Percentiles rank a stretch among this genome's conserved stretches.
These are phyloP conservation scores for Cliona cf. orientalis DNA, from an alignment of 37 sponge, comb jelly and placozoan species.

Conservation along the genomic window DNA sequence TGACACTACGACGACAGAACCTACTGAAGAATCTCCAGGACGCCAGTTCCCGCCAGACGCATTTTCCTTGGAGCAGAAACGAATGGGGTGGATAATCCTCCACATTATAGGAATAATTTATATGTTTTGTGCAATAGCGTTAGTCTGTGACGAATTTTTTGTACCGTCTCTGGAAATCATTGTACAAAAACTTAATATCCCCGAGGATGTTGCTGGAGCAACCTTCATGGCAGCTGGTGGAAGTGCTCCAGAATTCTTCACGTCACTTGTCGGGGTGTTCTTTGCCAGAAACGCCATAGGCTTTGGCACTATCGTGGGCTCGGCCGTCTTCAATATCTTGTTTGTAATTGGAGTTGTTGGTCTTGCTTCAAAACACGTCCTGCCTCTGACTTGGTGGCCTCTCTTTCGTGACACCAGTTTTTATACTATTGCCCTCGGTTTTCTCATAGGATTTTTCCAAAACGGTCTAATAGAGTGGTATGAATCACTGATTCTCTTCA, in stretches of 20 bases:
- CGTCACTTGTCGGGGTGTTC: neutral
- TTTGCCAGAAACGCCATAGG: neutral
- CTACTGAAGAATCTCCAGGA: too few relatives aligned
- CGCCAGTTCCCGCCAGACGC: neutral
- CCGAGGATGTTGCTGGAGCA: neutral
- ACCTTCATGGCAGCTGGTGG: conserved; percentile 1
- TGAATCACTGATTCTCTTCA: neutral
- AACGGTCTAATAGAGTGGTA: neutral
- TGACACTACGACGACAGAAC: too few relatives aligned
- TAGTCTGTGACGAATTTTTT: neutral
- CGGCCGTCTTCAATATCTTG: too few relatives aligned
- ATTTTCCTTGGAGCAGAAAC: neutral
- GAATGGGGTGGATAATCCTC: neutral
- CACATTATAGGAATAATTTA: neutral
- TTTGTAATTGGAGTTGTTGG: neutral
- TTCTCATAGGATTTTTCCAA: neutral
- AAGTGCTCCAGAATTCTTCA: neutral
- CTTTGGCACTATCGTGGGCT: neutral
- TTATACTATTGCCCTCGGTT: neutral
- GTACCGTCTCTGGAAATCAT: neutral
- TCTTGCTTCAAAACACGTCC: neutral
- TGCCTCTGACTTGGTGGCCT: neutral
- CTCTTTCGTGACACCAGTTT: neutral
- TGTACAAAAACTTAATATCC: neutral
- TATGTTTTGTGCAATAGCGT: neutral